Percentiles rank a stretch among this genome's conserved stretches.
These are phyloP conservation scores for Garrulus glandarius DNA, from an alignment of 2,797 vertebrate genomes.

Conservation along the genomic window DNA sequence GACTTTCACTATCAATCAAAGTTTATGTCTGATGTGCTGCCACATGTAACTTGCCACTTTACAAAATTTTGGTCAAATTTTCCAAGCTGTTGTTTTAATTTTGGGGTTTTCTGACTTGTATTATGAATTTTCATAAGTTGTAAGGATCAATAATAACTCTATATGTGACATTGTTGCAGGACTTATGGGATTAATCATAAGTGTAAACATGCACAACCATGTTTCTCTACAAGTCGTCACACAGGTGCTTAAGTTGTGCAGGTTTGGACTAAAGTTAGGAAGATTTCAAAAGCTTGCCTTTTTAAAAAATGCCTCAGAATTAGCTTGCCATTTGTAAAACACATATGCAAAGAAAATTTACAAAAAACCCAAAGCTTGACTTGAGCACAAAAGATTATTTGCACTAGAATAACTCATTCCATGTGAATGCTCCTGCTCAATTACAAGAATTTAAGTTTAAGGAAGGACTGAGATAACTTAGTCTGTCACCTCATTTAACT, in stretches of 20 bases:
- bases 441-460: neutral
- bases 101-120: neutral
- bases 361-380: neutral
- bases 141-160: neutral
- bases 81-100: neutral
- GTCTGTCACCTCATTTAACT: neutral
- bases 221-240: neutral
- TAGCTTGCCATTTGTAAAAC: neutral
- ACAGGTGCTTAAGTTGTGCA: neutral
- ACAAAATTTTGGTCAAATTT: neutral
- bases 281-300: neutral
- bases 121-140: neutral
- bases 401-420: neutral
- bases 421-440: neutral
- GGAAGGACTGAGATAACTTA: neutral
- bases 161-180: neutral
- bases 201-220: neutral
- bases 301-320: neutral
- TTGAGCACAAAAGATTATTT: neutral
- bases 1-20: neutral
- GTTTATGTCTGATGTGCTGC: neutral
- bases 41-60: neutral
- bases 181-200: neutral
- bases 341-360: neutral
- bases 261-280: neutral